Evolutionary conservation across 2,113 vertebrate genomes (phyloP), one percentile per base, ranked within the genome.

Genomic region (Nannospalax galili): DNA sequence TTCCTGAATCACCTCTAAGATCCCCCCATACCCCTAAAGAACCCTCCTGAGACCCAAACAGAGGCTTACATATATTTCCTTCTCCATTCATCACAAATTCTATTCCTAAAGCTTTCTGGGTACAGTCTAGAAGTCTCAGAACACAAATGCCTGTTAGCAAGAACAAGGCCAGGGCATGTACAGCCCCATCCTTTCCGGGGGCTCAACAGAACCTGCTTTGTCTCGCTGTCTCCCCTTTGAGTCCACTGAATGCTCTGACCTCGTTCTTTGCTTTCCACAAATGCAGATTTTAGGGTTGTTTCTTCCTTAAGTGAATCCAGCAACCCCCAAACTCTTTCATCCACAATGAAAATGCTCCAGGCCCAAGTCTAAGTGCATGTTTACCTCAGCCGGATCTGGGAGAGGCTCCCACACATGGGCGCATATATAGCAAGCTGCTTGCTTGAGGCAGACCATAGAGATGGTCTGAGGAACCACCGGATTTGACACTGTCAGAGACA

Each of bases 371-470:
- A 42, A 22, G 37, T 3, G 15, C 81, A 42, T 17, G 26, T 40
- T 28, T 30, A 15, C 70, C 30, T 37, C 1, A 20, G 12, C 70
- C 32, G 20, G 5, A 4, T 40, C 3, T 3, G 70, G 17, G 0
- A 22, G 37, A 70, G 40, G 24, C 40, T 37, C 7, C 26, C 7
- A 35, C 4, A 42, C 45, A 58, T 2, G 78, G 1, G 42, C 9
- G 5, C 17, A 0, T 11, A 28, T 3, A 0, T 26, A 22, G 0
- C 32, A 48, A 26, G 70, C 48, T 52, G 11, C 48, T 7, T 30
- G 1, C 72, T 45, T 67, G 67, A 78, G 45, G 45, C 11, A 37
- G 42, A 20, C 35, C 7, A 35, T 48, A 37, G 69, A 42, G 45
- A 70, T 32, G 15, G 30, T 65, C 40, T 42, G 20, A 42, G 24